Evolutionary conservation across 1,140 invertebrate species (phyloP).

Genomic region (Drosophila novamexicana): DNA sequence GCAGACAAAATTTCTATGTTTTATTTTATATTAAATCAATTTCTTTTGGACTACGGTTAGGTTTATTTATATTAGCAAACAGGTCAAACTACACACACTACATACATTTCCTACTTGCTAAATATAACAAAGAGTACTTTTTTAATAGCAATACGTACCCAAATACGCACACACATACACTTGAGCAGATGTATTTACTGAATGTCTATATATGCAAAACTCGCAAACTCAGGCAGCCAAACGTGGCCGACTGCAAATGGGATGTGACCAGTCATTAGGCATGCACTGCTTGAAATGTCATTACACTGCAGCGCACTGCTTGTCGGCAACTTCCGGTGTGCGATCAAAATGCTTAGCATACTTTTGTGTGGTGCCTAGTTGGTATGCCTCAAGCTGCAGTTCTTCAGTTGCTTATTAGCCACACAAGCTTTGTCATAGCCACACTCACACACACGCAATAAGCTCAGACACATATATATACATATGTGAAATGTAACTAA

Average conservation of each 20-base stretch:
- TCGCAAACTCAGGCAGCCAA: background rate
- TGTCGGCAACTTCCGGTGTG: conserved; percentile 26
- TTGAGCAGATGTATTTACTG: too few species aligned
- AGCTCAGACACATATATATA: conserved; percentile 16
- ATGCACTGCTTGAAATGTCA: conserved; percentile 16
- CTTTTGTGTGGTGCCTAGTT: conserved; percentile 29
- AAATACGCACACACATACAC: background rate
- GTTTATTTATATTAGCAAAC: too few species aligned
- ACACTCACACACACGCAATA: conserved; percentile 22
- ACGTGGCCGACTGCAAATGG: background rate
- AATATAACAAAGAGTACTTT: background rate
- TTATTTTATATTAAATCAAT: too few species aligned
- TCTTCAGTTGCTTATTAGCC: conserved; percentile 43
- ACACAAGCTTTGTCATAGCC: conserved; percentile 11
- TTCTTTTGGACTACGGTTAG: too few species aligned
- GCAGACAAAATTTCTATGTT: too few species aligned
- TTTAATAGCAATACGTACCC: too few species aligned
- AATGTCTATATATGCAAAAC: background rate
- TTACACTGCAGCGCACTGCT: conserved; percentile 11
- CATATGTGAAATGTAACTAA: conserved; percentile 70
- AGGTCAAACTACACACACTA: too few species aligned
- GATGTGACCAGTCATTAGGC: conserved; percentile 10
- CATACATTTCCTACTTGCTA: background rate
- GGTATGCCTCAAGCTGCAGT: conserved; percentile 25
- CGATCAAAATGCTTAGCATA: conserved; percentile 40